These are phyloP conservation scores for Mesodorylaimus sp. DNA, from an alignment of 2,888 invertebrate species.

Conservation along the genomic window DNA sequence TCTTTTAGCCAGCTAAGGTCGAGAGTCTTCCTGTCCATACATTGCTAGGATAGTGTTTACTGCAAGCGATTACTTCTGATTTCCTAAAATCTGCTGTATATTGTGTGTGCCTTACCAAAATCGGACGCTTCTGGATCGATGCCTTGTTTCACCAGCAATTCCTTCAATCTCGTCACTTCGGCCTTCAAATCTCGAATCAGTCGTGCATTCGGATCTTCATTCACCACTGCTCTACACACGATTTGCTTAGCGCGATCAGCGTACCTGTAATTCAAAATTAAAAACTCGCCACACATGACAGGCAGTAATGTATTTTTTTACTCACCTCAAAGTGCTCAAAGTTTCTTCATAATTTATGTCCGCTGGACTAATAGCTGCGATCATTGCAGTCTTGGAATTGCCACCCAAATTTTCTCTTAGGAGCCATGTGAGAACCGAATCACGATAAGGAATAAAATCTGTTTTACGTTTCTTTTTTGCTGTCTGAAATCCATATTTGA, in stretches of 20 bases:
- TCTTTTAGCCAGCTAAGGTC: too few relatives aligned
- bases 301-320: too few relatives aligned
- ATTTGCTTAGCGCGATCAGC: slow-evolving; percentile 98
- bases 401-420: slow-evolving; percentile 81
- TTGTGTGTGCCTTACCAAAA: slow-evolving; percentile 5
- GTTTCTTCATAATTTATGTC: slow-evolving; percentile 99
- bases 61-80: too few relatives aligned
- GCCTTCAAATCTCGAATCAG: slow-evolving; percentile 96
- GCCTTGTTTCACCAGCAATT: slow-evolving; percentile 81
- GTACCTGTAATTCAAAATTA: too few relatives aligned
- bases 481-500: slow-evolving; percentile 46
- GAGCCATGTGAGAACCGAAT: slow-evolving; percentile 95
- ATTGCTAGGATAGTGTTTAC: too few relatives aligned
- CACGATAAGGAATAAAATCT: slow-evolving; percentile 95
- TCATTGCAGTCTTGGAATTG: slow-evolving; percentile 99
- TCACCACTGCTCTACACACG: slow-evolving; percentile 95
- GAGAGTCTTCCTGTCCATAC: too few relatives aligned
- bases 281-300: too few relatives aligned
- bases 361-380: slow-evolving; percentile 97
- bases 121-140: slow-evolving; percentile 45
- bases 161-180: slow-evolving; percentile 79
- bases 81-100: too few relatives aligned
- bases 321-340: slow-evolving; percentile 81
- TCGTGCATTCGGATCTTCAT: slow-evolving; percentile 98
- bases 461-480: slow-evolving; percentile 83